Conservation (phyloP, 2,888 invertebrate genomes). For the Lepeophtheirus nordmannii region DNA sequence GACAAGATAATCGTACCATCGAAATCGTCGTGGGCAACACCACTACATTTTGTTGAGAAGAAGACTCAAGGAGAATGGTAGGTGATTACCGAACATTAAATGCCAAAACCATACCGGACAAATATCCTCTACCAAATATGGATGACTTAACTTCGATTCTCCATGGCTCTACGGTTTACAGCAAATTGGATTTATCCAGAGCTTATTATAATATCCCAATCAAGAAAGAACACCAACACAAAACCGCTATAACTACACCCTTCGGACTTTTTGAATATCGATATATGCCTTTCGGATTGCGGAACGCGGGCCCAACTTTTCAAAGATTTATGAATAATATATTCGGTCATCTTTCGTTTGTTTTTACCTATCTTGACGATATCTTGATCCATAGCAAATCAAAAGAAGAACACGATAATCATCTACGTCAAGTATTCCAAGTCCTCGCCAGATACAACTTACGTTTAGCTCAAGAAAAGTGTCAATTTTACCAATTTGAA, state of each 20-base stretch:
- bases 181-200: conserved; percentile 24
- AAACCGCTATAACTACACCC: conserved; percentile 24
- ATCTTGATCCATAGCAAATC: not conserved
- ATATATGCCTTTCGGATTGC: conserved; percentile 23
- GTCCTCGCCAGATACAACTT: too few species aligned
- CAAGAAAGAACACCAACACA: not conserved
- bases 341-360: not conserved
- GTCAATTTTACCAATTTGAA: too few species aligned
- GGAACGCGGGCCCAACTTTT: conserved; percentile 14
- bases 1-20: too few species aligned
- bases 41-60: too few species aligned
- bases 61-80: not conserved
- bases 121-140: not conserved
- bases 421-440: too few species aligned
- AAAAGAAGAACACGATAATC: not conserved
- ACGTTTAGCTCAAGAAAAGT: too few species aligned
- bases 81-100: conserved; percentile 8
- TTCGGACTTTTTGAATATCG: conserved; percentile 19
- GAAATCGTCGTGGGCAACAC: too few species aligned
- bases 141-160: conserved; percentile 12
- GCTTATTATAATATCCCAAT: conserved; percentile 23
- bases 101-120: not conserved
- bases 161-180: conserved; percentile 15
- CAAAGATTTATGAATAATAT: conserved; percentile 23
- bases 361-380: conserved; percentile 14